A percentile compares a stretch with the other conserved stretches of the same genome.
These are phyloP conservation scores for Parasteatoda lunata DNA, from an alignment of 2,888 invertebrate genomes.

Conservation along the genomic window DNA sequence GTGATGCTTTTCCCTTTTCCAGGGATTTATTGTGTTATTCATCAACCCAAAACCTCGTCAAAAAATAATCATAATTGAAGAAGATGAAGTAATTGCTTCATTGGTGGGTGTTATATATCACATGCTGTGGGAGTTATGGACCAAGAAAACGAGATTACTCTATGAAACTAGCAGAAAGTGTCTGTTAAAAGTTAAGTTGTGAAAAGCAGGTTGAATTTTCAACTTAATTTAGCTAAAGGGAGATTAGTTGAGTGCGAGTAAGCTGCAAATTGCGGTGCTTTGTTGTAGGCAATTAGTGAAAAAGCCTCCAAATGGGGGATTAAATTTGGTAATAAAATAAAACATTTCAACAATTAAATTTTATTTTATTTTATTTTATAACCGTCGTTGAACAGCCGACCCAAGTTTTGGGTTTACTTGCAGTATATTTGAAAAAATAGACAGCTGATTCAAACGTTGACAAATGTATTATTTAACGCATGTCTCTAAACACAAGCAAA, in stretches of 20 bases:
- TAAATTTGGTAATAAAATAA: too few relatives aligned
- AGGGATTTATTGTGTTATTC: slow-evolving; percentile 52
- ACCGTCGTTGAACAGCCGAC: too few relatives aligned
- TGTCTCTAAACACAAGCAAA: too few relatives aligned
- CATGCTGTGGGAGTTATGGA: not conserved
- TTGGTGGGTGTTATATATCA: slow-evolving; percentile 7
- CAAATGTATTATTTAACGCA: too few relatives aligned
- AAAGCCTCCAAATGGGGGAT: too few relatives aligned
- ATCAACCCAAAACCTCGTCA: slow-evolving; percentile 47
- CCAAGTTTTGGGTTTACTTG: too few relatives aligned
- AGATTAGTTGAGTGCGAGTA: not conserved
- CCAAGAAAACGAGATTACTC: slow-evolving; percentile 7
- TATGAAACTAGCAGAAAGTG: not conserved
- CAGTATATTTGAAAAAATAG: too few relatives aligned
- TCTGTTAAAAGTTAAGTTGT: slow-evolving; percentile 32
- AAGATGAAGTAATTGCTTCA: slow-evolving; percentile 38
- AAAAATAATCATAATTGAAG: slow-evolving; percentile 50
- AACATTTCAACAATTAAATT: too few relatives aligned
- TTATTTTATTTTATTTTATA: too few relatives aligned
- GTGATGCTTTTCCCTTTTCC: not conserved
- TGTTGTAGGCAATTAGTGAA: too few relatives aligned
- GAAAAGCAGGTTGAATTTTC: slow-evolving; percentile 4
- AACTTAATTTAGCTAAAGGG: not conserved
- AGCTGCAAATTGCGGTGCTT: too few relatives aligned
- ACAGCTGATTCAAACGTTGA: too few relatives aligned